Base-by-base conservation (phyloP, 2,888 invertebrate genomes). In the Leucozona laternaria region DNA sequence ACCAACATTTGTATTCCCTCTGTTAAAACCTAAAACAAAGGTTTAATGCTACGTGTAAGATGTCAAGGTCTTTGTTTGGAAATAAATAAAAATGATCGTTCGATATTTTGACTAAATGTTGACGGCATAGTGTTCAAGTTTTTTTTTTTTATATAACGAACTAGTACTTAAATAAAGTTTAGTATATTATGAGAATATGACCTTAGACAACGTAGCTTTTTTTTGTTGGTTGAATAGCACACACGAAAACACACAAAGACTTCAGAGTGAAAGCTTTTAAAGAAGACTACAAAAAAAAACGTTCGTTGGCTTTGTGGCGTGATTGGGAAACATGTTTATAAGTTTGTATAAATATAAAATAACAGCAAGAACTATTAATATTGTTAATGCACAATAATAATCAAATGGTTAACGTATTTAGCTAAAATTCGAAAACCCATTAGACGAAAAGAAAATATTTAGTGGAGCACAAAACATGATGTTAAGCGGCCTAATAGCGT, bases 141-240 rank as follows among this genome's bases (percentile, higher is more conserved):
- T 17, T 8, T n/a, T n/a, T n/a, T n/a, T n/a, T n/a, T n/a, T n/a
- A n/a, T n/a, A n/a, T 17, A 8, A 8, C 8, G 17, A 45, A 45
- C 45, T 4, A 55, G 3, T 0, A 13, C 17, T 31, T 50, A 15
- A 53, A 53, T 50, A 22, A 50, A 22, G 22, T 25, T 13, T n/a
- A n/a, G 53, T 53, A 28, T 28, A 53, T 37, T 1, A 17, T 13
- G 17, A 17, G 37, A 25, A 60, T 37, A 71, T 80, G 84, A 84
- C 80, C 84, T 68, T 80, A 84, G 80, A 76, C 75, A 84, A 79
- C 43, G 53, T 50, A 76, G 80, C 76, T 79, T 84, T 76, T 84
- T 76, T 34, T 55, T 11, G n/a, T n/a, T 28, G 37, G 0, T 8
- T n/a, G 5, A 8, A 31, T 31, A 31, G 8, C 31, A 31, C 6